Evolutionary conservation across 2,888 invertebrate species (phyloP).

Genomic region (Microchrysa polita): DNA sequence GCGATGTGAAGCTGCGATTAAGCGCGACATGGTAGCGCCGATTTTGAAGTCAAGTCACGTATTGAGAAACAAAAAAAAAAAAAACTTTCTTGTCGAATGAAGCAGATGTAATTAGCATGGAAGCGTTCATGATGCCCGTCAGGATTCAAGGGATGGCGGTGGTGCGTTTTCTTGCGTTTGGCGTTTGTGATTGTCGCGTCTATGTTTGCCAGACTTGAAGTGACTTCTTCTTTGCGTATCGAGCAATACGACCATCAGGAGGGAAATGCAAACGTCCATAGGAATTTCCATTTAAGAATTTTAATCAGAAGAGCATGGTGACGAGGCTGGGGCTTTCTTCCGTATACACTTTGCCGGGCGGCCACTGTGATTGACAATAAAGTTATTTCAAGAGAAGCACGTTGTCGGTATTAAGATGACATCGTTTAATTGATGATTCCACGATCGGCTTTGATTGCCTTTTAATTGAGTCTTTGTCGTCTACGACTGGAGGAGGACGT

Average conservation of each 20-base stretch:
- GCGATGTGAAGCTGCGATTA: too few relatives aligned
- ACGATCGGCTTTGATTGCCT: slow-evolving; percentile 24
- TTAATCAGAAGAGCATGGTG: slow-evolving; percentile 30
- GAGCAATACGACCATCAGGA: too few relatives aligned
- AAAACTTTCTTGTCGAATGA: slow-evolving; percentile 27
- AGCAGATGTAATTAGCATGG: slow-evolving; percentile 45
- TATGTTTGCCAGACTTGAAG: too few relatives aligned
- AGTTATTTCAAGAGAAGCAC: slow-evolving; percentile 27
- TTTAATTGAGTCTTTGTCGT: slow-evolving; percentile 21
- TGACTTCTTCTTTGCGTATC: too few relatives aligned
- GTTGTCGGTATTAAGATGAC: slow-evolving; percentile 14
- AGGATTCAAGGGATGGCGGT: slow-evolving; percentile 10
- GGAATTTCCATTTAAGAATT: slow-evolving; percentile 31
- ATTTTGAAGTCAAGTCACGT: slow-evolving; percentile 42
- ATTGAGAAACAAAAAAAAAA: slow-evolving; percentile 17
- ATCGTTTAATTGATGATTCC: slow-evolving; percentile 42
- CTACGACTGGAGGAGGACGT: too few relatives aligned
- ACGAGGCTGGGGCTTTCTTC: too few relatives aligned
- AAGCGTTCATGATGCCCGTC: not conserved
- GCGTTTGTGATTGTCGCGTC: not conserved
- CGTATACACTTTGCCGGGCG: too few relatives aligned
- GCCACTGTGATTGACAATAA: slow-evolving; percentile 28
- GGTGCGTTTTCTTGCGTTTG: not conserved
- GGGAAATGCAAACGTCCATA: too few relatives aligned
- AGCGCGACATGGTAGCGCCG: not conserved